A percentile compares a stretch with the other conserved stretches of the same genome.
These are phyloP conservation scores for Picus viridis DNA, from an alignment of 2,797 vertebrate species.

Conservation along the genomic window DNA sequence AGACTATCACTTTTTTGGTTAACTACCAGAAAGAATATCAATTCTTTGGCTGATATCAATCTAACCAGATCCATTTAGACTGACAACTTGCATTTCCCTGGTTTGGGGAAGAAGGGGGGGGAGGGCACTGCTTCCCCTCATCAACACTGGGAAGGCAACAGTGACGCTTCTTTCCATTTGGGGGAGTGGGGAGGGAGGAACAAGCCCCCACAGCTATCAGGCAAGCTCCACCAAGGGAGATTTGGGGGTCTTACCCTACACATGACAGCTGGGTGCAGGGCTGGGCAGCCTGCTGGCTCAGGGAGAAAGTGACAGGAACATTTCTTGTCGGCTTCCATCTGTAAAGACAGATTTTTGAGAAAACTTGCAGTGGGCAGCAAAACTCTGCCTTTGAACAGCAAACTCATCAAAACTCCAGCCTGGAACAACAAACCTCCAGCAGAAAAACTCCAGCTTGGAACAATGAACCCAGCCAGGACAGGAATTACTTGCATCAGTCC, in stretches of 20 bases:
- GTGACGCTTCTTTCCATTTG: accelerated
- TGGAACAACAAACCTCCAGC: not conserved
- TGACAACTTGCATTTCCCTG: conserved; percentile 18
- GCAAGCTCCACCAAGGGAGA: not conserved
- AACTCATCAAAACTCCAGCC: not conserved
- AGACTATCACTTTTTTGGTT: conserved; percentile 72
- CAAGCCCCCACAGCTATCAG: accelerated
- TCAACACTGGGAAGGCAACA: not conserved
- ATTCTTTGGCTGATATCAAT: conserved; percentile 55
- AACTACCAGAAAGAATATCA: conserved; percentile 61
- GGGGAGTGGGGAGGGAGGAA: not conserved
- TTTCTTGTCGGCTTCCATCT: conserved; percentile 32
- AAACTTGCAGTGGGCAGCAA: not conserved
- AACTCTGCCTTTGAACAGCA: not conserved
- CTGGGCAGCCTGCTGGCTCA: not conserved
- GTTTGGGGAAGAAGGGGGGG: not conserved
- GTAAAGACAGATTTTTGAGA: conserved; percentile 18
- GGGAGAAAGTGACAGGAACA: not conserved
- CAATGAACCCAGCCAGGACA: not conserved
- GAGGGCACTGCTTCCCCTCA: not conserved
- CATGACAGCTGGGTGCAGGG: not conserved
- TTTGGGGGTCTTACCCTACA: not conserved
- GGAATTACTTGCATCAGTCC: not conserved
- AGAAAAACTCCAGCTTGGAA: not conserved
- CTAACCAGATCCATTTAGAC: conserved; percentile 40